These are phyloP conservation scores for Ictidomys tridecemlineatus DNA, from an alignment of 2,113 vertebrate genomes.

Conservation along the genomic window DNA sequence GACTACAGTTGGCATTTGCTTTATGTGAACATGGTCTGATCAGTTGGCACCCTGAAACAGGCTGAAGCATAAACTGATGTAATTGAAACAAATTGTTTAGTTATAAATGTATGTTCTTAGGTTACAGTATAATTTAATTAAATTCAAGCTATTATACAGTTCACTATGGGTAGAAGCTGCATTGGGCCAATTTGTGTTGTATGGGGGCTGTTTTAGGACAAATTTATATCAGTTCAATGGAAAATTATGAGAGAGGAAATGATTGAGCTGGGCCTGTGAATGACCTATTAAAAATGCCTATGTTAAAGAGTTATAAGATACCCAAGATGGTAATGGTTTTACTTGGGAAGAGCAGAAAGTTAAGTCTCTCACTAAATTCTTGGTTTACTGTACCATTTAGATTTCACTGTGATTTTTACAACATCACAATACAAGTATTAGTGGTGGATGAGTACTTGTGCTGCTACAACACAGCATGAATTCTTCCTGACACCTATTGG, in stretches of 20 bases:
- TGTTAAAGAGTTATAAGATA: constrained; percentile 35
- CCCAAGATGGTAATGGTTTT: constrained; percentile 48
- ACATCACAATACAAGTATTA: constrained; percentile 74
- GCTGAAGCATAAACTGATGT: background rate
- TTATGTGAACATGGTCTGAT: background rate
- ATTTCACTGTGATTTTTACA: constrained; percentile 82
- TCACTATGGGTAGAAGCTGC: background rate
- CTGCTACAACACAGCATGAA: constrained; percentile 82
- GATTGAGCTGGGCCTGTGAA: background rate
- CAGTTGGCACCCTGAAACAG: background rate
- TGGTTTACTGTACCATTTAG: constrained; percentile 82
- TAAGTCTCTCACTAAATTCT: constrained; percentile 78
- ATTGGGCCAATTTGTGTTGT: background rate
- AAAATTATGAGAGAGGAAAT: constrained; percentile 2
- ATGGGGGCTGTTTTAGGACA: background rate
- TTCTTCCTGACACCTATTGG: constrained; percentile 84
- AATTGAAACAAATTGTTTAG: background rate
- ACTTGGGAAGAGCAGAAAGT: constrained; percentile 73
- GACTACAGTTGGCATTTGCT: background rate
- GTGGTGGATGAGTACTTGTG: constrained; percentile 74
- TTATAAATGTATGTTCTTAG: background rate
- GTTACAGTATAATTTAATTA: background rate
- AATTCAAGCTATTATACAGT: background rate
- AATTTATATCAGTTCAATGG: background rate
- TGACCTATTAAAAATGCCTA: constrained; percentile 6